Base-by-base conservation (phyloP, 1,140 invertebrate species). In the Kradibia gibbosae region DNA sequence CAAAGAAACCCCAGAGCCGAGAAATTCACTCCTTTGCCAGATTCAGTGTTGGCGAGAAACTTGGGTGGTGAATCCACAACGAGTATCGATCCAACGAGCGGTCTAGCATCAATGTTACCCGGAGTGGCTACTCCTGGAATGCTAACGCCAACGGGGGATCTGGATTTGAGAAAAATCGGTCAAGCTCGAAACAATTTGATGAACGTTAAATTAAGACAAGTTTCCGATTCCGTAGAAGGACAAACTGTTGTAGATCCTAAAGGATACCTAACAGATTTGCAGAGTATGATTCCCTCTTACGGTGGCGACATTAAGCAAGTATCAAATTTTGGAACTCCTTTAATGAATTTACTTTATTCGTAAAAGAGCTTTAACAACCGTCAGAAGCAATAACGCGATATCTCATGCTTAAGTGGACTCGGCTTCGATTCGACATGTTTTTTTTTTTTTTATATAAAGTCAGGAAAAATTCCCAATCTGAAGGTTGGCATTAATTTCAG, bases 191-290 rank as follows among this genome's bases (percentile, higher is more conserved):
- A 99, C 90, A 99, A 98, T n/a, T 91, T 99, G 3, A 99, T 99
- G 99, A 98, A 99, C 88, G 99, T 99, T 0, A 99, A 99, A 92
- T 90, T 99, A 10, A 99, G 97, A 72, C 99, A 99, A 92, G 96
- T 99, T 20, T 99, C 98, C 0, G 99, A 99, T 92, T 99, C 98
- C 11, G 99, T 99, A 1, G 96, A 96, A 42, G 99, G 99, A 7
- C 99, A 99, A 92, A 99, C 99, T 28, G 99, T 99, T 0, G 98
- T 99, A 3, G 99, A 99, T 93, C 99, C 99, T 0, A 99, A 99
- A 91, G 99, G 99, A 17, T 99, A 99, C 89, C 92, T 99, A 13
- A 99, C 99, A 7, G 98, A 99, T 91, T 92, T 99, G 45, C 98
- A 99, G 88, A 99, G 97, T 55, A 99, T 99, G 98, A 97, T 99